Base-by-base conservation (phyloP, 2,797 vertebrate species). In the Allobates femoralis region DNA sequence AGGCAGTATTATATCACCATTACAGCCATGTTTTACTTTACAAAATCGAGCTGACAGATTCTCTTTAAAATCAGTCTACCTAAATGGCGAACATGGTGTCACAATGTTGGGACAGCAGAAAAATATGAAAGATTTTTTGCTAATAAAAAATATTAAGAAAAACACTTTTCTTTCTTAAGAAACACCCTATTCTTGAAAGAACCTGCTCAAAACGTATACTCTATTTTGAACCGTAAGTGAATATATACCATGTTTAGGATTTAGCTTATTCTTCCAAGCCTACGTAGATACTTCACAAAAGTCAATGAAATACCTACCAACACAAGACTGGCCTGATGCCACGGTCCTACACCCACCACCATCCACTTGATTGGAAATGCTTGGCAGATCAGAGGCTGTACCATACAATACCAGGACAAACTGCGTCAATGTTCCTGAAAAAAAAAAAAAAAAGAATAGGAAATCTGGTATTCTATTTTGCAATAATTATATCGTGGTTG, bases 381-480 rank as follows among this genome's bases (percentile, higher is more conserved):
- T 91, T 73, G 94, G 89, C 10, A 94, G 92, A 26, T 94, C 89
- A 0, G 96, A 89, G 62, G 96, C 94, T 0, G 97, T 99, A 87
- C 98, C 98, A 0, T 99, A 98, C 15, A 99, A 94, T 76, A 98
- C 97, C 7, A 99, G 93, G 0, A 91, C 94, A 94, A 99, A 98
- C 94, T 98, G 97, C 87, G 97, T 99, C 92, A 99, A 94, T 0
- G 98, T 99, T 89, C 98, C 98, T 99, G 89, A 64, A 80, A 80
- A n/a, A 74, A 19, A 64, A 41, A 46, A 46, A 46, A 10, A 11
- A n/a, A n/a, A n/a, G n/a, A n/a, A n/a, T n/a, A 28, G 30, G 58
- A 81, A 51, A 30, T 5, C 32, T 21, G 8, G 18, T 12, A 41
- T 71, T 41, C 23, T 21, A 41, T 23, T 50, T 46, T 23, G n/a